These are phyloP conservation scores for Cochlearius cochlearius DNA, from an alignment of 2,113 vertebrate species.

Conservation along the genomic window DNA sequence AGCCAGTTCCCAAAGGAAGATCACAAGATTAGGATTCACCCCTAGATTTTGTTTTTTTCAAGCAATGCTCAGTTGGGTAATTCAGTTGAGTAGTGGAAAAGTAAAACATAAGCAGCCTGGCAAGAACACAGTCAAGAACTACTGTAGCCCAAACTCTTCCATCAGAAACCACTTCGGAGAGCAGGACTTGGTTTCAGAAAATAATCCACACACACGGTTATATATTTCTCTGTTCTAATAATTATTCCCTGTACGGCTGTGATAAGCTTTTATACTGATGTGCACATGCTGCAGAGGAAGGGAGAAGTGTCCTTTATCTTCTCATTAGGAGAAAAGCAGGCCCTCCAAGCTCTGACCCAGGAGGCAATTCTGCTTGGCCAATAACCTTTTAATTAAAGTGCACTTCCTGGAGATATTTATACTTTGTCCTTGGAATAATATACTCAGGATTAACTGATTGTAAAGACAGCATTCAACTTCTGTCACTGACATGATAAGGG, in stretches of 20 bases:
- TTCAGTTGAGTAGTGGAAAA: not conserved
- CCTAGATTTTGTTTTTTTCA: not conserved
- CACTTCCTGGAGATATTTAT: slow-evolving; percentile 33
- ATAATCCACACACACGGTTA: not conserved
- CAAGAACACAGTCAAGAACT: not conserved
- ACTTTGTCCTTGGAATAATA: slow-evolving; percentile 19
- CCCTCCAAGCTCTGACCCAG: not conserved
- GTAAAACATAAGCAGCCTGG: not conserved
- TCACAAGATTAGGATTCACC: not conserved
- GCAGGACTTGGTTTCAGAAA: not conserved
- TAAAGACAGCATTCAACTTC: not conserved
- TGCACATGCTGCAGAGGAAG: slow-evolving; percentile 19
- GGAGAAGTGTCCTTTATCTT: not conserved
- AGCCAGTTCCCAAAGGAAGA: not conserved
- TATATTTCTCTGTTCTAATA: not conserved
- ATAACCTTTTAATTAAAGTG: slow-evolving; percentile 27
- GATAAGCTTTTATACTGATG: not conserved
- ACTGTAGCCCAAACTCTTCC: not conserved
- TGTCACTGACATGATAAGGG: not conserved
- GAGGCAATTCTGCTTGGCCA: slow-evolving; percentile 29
- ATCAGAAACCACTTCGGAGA: not conserved
- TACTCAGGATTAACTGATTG: not conserved
- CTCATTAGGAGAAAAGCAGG: not conserved
- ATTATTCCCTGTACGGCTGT: not conserved
- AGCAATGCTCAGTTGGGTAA: not conserved